A percentile compares a stretch with the other conserved stretches of the same genome.
Conservation (phyloP, 2,888 invertebrate species). For the Sphaerophoria rueppellii region DNA sequence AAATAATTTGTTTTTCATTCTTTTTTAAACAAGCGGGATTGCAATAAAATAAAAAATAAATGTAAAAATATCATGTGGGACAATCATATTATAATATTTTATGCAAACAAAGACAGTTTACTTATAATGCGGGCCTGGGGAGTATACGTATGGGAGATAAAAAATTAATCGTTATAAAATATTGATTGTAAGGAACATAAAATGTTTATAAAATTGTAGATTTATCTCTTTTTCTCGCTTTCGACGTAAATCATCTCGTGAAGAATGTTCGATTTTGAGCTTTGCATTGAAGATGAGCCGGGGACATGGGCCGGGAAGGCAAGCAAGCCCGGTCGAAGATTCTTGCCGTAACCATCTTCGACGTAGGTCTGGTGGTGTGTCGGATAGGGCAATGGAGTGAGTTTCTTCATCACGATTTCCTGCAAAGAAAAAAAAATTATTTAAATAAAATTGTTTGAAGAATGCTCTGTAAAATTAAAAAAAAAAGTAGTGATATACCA, state of each 20-base stretch:
- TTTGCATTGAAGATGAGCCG: constrained; percentile 90
- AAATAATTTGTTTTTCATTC: constrained; percentile 9
- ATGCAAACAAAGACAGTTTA: constrained; percentile 6
- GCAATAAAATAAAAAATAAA: background rate
- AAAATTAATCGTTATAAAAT: constrained; percentile 39
- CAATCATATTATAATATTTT: constrained; percentile 9
- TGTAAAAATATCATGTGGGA: background rate
- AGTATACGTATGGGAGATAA: constrained; percentile 55
- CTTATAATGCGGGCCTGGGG: constrained; percentile 7
- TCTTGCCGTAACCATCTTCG: constrained; percentile 83
- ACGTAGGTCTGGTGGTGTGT: constrained; percentile 82
- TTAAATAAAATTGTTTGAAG: background rate
- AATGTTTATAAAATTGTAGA: constrained; percentile 35
- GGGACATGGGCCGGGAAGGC: constrained; percentile 89
- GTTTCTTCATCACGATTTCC: constrained; percentile 88
- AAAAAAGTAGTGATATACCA: background rate
- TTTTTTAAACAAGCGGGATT: constrained; percentile 13
- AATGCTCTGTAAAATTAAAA: background rate
- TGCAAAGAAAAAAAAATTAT: constrained; percentile 78
- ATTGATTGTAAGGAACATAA: constrained; percentile 40
- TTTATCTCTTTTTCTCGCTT: constrained; percentile 26
- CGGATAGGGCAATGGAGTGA: constrained; percentile 86
- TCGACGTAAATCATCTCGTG: constrained; percentile 80
- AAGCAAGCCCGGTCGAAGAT: constrained; percentile 91
- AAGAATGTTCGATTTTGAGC: constrained; percentile 90